Conservation (phyloP, 2,113 vertebrate genomes). For the Xenopus tropicalis region DNA sequence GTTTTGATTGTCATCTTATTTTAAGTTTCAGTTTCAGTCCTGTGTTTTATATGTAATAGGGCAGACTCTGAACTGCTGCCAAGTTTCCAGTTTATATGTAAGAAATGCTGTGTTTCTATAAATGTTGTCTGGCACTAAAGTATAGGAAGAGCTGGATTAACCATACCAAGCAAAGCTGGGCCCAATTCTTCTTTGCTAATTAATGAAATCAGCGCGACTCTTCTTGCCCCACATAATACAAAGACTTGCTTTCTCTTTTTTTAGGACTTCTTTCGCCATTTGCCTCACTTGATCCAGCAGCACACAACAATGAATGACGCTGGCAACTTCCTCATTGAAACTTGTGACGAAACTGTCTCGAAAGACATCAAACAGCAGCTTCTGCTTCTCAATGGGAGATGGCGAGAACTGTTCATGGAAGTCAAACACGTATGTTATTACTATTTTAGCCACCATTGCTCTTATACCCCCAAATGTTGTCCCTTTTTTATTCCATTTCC, state of each 20-base stretch:
- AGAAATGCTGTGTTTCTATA: neutral
- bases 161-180: no score
- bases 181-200: neutral
- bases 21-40: neutral
- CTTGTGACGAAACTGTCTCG: slow-evolving; percentile 90
- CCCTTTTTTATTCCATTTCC: no score
- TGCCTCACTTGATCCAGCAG: slow-evolving; percentile 86
- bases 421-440: slow-evolving; percentile 83
- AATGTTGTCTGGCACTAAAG: neutral
- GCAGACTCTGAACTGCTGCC: neutral
- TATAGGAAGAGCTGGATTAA: no score
- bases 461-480: no score
- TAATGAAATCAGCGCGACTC: neutral
- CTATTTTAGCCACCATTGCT: neutral
- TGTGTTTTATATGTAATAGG: neutral
- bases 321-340: slow-evolving; percentile 97
- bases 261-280: slow-evolving; percentile 70
- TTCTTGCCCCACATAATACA: neutral
- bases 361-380: slow-evolving; percentile 95
- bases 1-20: neutral
- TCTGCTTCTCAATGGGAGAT: slow-evolving; percentile 79
- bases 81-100: neutral
- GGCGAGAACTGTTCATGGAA: slow-evolving; percentile 78
- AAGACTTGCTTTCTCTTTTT: neutral
- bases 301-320: slow-evolving; percentile 96